Evolutionary conservation across 2,797 vertebrate genomes (phyloP), one percentile per base, ranked within the genome.

Genomic region (Echeneis naucrates): DNA sequence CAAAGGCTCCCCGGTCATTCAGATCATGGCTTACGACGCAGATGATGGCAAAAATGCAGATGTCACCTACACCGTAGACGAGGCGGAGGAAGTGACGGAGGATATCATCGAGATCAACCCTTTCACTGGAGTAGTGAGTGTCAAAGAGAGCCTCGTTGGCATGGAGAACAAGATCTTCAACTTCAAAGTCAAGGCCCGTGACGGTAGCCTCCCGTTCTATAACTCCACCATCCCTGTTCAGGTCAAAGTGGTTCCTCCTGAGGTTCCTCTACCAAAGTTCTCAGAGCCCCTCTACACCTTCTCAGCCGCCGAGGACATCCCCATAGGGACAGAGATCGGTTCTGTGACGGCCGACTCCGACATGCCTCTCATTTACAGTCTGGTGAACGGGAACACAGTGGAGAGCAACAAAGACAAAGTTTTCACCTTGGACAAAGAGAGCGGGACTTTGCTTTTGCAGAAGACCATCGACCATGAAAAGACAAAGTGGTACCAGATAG

Each of bases 21-120:
- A 98, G 59, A 95, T 99, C 26, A 87, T 99, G 90, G 98, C 98
- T 44, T 97, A 97, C 0, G 98, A 99, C 12, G 97, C 98, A 0
- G 98, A 99, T 8, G 97, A 98, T 54, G 98, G 98, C 58, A 96
- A 89, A 81, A 99, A 99, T 37, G 97, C 98, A n/a, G 98, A 99
- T 16, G 96, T 99, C 55, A 97, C 96, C 52, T 99, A 99, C 73
- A 96, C 94, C 0, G 95, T 99, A 19, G 97, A 98, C 33, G 95
- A 97, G 0, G 80, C 93, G 0, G 95, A 95, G 55, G 93, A 96
- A 32, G 84, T 95, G 47, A 90, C 92, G 0, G 96, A 97, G 72
- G 96, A 98, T 27, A 75, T 98, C 24, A 95, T 99, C 7, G 97
- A 98, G 76, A 96, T 99, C 77, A 97, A 98, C 83, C 96, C 97